Conservation (phyloP, 2,888 invertebrate genomes). For the Epirrhoe alternata region DNA sequence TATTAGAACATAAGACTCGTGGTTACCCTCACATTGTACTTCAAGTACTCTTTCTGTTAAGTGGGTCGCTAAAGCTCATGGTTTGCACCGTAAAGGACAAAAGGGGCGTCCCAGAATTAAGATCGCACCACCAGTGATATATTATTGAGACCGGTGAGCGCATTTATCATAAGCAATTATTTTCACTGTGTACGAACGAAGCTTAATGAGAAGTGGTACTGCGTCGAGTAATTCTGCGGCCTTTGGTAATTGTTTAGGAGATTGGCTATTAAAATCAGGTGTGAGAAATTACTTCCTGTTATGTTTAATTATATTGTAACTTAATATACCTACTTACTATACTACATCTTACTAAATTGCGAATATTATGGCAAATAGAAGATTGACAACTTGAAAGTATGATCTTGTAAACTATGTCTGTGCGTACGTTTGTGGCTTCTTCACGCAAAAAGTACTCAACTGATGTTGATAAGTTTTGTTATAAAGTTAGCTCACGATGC, state of each 20-base stretch:
- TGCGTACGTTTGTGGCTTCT: too few relatives aligned
- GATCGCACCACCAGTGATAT: constrained; percentile 65
- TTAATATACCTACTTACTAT: background rate
- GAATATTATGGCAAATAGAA: background rate
- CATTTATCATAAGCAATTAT: constrained; percentile 65
- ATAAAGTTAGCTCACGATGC: too few relatives aligned
- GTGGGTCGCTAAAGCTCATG: constrained; percentile 35
- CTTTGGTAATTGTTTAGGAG: constrained; percentile 41
- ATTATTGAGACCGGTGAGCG: constrained; percentile 67
- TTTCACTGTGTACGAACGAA: constrained; percentile 40
- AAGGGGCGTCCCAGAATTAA: constrained; percentile 66
- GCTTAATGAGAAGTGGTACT: constrained; percentile 54
- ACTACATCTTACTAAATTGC: background rate
- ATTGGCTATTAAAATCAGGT: constrained; percentile 40
- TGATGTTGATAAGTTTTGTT: too few relatives aligned
- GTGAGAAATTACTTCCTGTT: constrained; percentile 26
- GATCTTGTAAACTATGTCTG: too few relatives aligned
- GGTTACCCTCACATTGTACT: too few relatives aligned
- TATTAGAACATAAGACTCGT: too few relatives aligned
- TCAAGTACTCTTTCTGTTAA: too few relatives aligned
- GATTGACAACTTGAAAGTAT: too few relatives aligned
- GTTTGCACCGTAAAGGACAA: constrained; percentile 47
- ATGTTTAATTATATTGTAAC: background rate
- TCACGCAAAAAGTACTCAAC: too few relatives aligned
- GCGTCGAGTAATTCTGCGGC: constrained; percentile 35